Conservation (phyloP, 2,113 vertebrate genomes). For the Proteles cristata region DNA sequence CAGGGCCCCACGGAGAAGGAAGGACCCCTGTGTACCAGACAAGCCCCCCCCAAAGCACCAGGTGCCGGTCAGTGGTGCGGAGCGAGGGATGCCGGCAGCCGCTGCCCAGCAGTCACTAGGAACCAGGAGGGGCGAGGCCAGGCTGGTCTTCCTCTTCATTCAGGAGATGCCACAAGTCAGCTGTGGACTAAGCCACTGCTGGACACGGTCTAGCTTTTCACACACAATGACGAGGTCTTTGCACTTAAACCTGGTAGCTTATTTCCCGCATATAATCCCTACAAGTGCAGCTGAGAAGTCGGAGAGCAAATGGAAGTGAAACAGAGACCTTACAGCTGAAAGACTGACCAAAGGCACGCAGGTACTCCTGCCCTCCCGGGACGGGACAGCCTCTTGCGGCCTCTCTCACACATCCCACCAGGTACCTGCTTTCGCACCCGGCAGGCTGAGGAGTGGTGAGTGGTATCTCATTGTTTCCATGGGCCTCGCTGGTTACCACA, state of each 20-base stretch:
- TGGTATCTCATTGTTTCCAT: not conserved
- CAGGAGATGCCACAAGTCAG: not conserved
- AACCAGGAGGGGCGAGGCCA: too few relatives aligned
- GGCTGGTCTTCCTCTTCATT: not conserved
- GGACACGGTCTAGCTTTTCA: too few relatives aligned
- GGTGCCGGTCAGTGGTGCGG: not conserved
- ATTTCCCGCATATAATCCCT: not conserved
- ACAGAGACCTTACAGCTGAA: not conserved
- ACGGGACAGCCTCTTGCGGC: fast-evolving
- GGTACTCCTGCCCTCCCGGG: fast-evolving
- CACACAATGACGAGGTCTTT: not conserved
- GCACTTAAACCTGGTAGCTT: too few relatives aligned
- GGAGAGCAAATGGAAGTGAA: too few relatives aligned
- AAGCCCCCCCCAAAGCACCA: not conserved
- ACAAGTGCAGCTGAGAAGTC: not conserved
- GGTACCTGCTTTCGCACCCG: not conserved
- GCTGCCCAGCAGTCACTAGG: fast-evolving
- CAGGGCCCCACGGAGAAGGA: not conserved
- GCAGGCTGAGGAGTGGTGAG: not conserved
- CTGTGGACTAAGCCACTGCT: not conserved
- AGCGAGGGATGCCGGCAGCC: not conserved
- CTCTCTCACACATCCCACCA: not conserved
- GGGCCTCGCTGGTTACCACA: fast-evolving
- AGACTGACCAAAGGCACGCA: not conserved
- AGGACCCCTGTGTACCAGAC: not conserved